Conservation (phyloP, 2,888 invertebrate species). For the Megastigmus dorsalis region DNA sequence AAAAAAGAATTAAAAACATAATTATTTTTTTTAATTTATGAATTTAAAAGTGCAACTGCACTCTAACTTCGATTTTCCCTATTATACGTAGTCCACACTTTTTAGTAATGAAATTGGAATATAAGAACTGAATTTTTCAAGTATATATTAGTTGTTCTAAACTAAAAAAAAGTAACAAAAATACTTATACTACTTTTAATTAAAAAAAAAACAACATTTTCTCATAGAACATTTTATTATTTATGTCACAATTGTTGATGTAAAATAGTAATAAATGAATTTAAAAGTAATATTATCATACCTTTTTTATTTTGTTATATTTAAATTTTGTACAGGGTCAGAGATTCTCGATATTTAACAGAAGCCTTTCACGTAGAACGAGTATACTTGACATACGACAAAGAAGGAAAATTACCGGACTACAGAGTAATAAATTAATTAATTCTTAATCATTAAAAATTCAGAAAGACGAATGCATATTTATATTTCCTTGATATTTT, state of each 20-base stretch:
- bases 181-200: too few species aligned
- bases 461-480: background rate
- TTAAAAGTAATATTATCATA: background rate
- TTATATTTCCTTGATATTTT: background rate
- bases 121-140: too few species aligned
- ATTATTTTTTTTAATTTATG: too few species aligned
- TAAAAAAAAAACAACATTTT: too few species aligned
- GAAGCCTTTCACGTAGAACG: constrained; percentile 94
- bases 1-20: too few species aligned
- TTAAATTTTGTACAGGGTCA: constrained; percentile 77
- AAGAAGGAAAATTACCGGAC: constrained; percentile 79
- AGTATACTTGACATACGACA: constrained; percentile 87
- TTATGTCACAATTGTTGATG: background rate
- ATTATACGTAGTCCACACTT: too few species aligned
- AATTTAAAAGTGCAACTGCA: too few species aligned
- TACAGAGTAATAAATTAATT: constrained; percentile 74
- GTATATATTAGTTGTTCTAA: too few species aligned
- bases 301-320: background rate
- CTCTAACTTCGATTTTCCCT: too few species aligned
- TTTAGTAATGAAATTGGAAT: too few species aligned
- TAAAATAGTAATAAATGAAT: background rate
- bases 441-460: background rate
- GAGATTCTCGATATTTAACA: constrained; percentile 85
- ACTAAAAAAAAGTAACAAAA: too few species aligned
- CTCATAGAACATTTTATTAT: too few species aligned